Evolutionary conservation across 1,140 invertebrate genomes (phyloP), one percentile per base, ranked within the genome.

Genomic region (Limonius californicus): DNA sequence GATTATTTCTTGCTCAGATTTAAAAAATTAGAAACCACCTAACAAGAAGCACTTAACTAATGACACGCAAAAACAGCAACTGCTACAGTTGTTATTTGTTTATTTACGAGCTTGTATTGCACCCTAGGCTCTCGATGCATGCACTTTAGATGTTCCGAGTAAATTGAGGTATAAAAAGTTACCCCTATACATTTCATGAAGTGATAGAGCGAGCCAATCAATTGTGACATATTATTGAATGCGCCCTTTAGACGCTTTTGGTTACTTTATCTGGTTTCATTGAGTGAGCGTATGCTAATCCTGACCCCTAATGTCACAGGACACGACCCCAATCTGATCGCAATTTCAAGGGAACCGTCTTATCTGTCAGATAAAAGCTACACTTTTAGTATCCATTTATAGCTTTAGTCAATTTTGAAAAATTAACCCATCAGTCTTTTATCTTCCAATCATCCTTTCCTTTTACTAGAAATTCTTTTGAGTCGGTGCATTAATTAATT

Each of bases 201-300:
- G 54, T 62, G 61, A 62, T 53, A 50, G 45, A 57, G 43, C 20
- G 55, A 57, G 35, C 53, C 61, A 62, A 62, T 62, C 61, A 62
- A 62, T 62, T 62, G 54, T 62, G 61, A 62, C 61, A 57, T 57
- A 62, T n/a, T n/a, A n/a, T 62, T 56, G 61, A 57, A 54, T 57
- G 23, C 54, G 35, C 39, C 30, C 61, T 54, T 56, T 62, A 56
- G 59, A 47, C 32, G 43, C 18, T 50, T 39, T 27, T 55, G 50
- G 53, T 57, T 62, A 56, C 61, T 57, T 50, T 62, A 57, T 62
- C 54, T 62, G 54, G 23, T 56, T 50, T 47, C 61, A 21, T 35
- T 19, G 55, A 53, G 14, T 61, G 30, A 61, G 59, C 50, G 53
- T 56, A 62, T 62, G 61, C 61, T 62, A 62, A 62, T 62, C 43